Evolutionary conservation across 2,113 vertebrate species (phyloP).

Genomic region (Aspiorhynchus laticeps): DNA sequence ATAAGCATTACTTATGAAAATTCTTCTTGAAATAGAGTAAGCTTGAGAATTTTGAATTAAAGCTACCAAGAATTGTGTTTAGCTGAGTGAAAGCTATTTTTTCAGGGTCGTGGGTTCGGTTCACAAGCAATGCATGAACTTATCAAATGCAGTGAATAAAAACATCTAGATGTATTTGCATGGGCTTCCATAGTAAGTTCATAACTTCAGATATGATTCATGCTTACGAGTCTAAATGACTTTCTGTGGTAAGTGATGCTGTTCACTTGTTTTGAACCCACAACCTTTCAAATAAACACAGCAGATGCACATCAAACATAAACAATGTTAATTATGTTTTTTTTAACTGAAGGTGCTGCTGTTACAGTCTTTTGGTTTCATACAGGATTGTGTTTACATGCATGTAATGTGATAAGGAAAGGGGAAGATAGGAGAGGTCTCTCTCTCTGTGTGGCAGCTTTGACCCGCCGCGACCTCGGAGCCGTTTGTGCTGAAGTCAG

Average conservation of each 20-base stretch:
- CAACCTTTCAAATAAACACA: not conserved
- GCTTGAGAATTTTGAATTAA: no score
- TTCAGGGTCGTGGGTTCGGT: no score
- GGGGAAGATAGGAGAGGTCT: not conserved
- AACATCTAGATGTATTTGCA: not conserved
- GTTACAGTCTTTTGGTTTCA: not conserved
- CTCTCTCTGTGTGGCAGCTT: constrained; percentile 62
- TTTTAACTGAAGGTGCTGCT: not conserved
- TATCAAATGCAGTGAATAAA: not conserved
- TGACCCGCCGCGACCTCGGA: constrained; percentile 70
- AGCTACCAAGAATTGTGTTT: no score
- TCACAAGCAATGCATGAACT: not conserved
- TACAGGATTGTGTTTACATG: not conserved
- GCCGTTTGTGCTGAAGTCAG: constrained; percentile 75
- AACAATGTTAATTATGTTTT: not conserved
- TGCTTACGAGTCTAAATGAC: not conserved
- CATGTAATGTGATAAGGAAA: not conserved
- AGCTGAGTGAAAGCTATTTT: no score
- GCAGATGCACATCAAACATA: not conserved
- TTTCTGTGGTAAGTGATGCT: not conserved
- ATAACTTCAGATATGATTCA: not conserved
- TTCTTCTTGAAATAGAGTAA: no score
- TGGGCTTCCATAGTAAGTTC: not conserved
- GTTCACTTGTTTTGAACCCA: not conserved
- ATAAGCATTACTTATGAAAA: no score